phyloP scores from a whole-genome alignment of 2,113 vertebrate genomes.

The Nannospalax galili region DNA sequence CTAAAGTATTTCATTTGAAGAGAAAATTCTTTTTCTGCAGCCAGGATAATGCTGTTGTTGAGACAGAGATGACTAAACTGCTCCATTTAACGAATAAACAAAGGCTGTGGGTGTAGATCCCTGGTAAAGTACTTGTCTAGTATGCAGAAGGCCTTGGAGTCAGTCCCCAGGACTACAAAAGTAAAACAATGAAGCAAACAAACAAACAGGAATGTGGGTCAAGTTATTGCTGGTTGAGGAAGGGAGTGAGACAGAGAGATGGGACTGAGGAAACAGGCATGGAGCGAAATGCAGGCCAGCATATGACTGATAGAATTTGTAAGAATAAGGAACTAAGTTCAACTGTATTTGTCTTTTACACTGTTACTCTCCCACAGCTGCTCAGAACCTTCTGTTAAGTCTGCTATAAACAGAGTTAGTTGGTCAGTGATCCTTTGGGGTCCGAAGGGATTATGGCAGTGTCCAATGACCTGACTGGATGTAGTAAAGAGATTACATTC shows the following conservation, averaged over 20 bases:
- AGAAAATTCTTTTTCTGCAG: neutral
- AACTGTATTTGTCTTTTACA: neutral
- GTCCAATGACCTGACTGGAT: neutral
- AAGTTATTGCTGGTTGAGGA: neutral
- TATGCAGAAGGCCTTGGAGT: no score
- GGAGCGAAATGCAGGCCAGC: neutral
- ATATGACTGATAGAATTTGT: neutral
- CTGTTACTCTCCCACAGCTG: neutral
- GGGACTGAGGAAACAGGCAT: neutral
- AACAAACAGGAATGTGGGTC: neutral
- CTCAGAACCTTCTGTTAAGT: neutral
- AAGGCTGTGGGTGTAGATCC: neutral
- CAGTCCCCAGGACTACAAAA: no score
- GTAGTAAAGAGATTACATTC: neutral
- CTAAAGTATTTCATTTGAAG: neutral
- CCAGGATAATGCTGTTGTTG: neutral
- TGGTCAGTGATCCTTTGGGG: neutral
- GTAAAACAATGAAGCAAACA: no score
- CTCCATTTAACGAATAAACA: neutral
- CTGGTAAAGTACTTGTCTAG: neutral
- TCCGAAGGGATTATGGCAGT: neutral
- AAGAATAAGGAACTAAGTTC: neutral
- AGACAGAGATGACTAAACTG: neutral
- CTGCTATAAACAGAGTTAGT: neutral
- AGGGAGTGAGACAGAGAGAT: neutral